Evolutionary conservation across 2,113 vertebrate species (phyloP), one percentile per base, ranked within the genome.

Genomic region (Lota lota): DNA sequence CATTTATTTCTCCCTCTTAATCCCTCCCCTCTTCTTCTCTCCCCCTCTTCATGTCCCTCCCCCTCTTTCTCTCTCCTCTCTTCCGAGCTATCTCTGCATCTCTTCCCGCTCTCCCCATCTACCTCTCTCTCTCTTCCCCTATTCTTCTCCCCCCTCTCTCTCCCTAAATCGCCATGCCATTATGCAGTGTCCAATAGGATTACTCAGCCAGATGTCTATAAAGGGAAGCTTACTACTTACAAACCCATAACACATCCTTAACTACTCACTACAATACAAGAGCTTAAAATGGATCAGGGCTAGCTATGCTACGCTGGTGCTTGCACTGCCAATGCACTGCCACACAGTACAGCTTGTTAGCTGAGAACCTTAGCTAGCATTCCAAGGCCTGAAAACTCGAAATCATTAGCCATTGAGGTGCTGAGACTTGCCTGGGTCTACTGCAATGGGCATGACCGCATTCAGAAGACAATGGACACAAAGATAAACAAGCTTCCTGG

Each of bases 171-270:
- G 7, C 61, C 17, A 15, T n/a, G 17, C 4, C 61, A 62, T 62
- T 68, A 67, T 66, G 20, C 68, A 47, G 69, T 72, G 51, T 76
- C 61, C 61, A 66, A 66, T 74, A 24, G 5, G 83, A 84, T 88
- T 84, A 86, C 73, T 15, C 3, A 22, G 67, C 76, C 81, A 72
- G 1, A 69, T 85, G 74, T 83, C 85, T 87, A 89, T 87, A 88
- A 84, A 68, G 77, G 75, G 84, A 64, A 71, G 79, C 79, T 82
- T 75, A 80, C 74, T 78, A 83, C 16, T 47, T 47, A 47, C 40
- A 47, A 10, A 12, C 40, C 15, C 17, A 68, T 33, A 76, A 67
- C 70, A 67, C 74, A 4, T 47, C 61, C 70, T 74, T 76, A 68
- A 70, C 57, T 81, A 60, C 70, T 78, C 19, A 70, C 75, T 70